Evolutionary conservation across 2,797 vertebrate genomes (phyloP).

Genomic region (Orestias chungarensis): DNA sequence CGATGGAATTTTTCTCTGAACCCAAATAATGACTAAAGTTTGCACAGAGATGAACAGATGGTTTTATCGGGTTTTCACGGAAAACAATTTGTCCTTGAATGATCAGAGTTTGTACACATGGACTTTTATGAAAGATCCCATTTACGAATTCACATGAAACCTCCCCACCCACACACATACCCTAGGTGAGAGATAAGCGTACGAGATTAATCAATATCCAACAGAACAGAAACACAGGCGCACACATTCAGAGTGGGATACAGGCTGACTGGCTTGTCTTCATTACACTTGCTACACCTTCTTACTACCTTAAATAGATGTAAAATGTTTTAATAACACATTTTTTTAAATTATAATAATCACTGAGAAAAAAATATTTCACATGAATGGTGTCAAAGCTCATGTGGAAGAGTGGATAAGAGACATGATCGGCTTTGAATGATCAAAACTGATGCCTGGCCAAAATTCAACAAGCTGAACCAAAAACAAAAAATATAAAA

Average conservation of each 20-base stretch:
- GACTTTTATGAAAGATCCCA: constrained; percentile 84
- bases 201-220: constrained; percentile 79
- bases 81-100: constrained; percentile 87
- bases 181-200: constrained; percentile 71
- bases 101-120: constrained; percentile 80
- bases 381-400: constrained; percentile 30
- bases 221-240: constrained; percentile 54
- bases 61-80: constrained; percentile 81
- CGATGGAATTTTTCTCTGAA: constrained; percentile 77
- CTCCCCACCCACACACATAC: constrained; percentile 19
- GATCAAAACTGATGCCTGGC: constrained; percentile 12
- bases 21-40: constrained; percentile 83
- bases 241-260: constrained; percentile 35
- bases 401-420: constrained; percentile 8
- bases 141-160: constrained; percentile 81
- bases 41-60: constrained; percentile 80
- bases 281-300: constrained; percentile 13
- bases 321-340: background rate
- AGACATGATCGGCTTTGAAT: constrained; percentile 11
- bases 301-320: constrained; percentile 1
- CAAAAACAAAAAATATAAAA: background rate
- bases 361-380: background rate
- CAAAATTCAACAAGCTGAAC: background rate
- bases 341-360: background rate
- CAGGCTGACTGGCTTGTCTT: constrained; percentile 27